Conservation (phyloP, 2,113 vertebrate genomes). For the Orycteropus afer region DNA sequence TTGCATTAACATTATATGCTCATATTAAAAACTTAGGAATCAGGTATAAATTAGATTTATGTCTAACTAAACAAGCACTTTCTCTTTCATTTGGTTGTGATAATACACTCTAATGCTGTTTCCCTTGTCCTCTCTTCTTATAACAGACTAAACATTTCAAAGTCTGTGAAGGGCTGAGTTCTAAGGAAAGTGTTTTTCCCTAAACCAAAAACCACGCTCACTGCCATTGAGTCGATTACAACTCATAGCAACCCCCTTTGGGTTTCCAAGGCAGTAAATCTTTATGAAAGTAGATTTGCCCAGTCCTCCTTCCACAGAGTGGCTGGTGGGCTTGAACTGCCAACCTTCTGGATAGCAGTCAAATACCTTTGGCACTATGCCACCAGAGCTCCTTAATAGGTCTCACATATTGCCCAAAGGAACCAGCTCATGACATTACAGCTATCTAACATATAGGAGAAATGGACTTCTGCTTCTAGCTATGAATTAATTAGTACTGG, state of each 20-base stretch:
- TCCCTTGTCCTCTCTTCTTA: not conserved
- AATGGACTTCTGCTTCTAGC: not conserved
- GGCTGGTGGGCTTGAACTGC: no score
- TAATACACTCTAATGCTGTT: not conserved
- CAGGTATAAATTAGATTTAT: not conserved
- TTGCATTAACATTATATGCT: not conserved
- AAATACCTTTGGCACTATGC: no score
- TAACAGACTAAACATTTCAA: not conserved
- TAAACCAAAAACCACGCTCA: no score
- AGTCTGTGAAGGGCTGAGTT: not conserved
- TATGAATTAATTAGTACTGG: not conserved
- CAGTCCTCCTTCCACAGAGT: no score
- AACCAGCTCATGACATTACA: not conserved
- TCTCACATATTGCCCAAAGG: not conserved
- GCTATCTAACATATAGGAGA: not conserved
- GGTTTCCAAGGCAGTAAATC: no score
- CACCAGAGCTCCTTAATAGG: no score
- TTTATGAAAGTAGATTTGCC: no score
- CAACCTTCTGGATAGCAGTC: no score
- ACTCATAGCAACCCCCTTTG: no score
- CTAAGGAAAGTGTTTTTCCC: not conserved
- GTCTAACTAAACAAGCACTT: not conserved
- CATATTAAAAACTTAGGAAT: not conserved
- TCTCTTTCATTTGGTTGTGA: not conserved
- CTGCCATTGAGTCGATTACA: no score